Evolutionary conservation across 1,140 invertebrate species (phyloP), one percentile per base, ranked within the genome.

Genomic region (Oncopodura yosiiana): DNA sequence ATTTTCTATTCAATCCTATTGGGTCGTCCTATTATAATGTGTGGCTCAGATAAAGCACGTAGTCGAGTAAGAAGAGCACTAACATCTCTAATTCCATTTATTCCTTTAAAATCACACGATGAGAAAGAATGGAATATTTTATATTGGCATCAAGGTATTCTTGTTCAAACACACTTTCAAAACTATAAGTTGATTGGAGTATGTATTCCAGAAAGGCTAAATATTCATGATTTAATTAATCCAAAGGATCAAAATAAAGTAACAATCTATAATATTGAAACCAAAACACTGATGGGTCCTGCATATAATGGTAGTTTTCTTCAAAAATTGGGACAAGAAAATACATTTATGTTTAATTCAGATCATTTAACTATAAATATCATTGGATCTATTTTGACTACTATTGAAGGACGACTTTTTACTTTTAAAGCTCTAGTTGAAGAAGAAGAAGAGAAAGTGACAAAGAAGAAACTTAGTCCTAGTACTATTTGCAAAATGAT

Each of bases 111-210:
- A 18, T 30, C 23, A 14, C 42, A 24, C 5, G n/a, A 29, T 3
- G 27, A 53, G 2, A 53, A 39, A 49, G 41, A 19, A 38, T 64
- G 52, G 54, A 60, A 58, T 39, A 8, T 64, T 18, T 42, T 64
- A 1, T 24, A 58, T 5, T 67, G 66, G 66, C 66, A 67, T 30
- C 49, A 56, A 42, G 66, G 66, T 21, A 66, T 66, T 32, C 43
- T 67, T 12, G 58, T 66, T 0, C 38, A 52, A 24, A 45, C 57
- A 1, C 65, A 67, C 53, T 44, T 66, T 24, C 34, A 56, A 18
- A 43, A 55, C 39, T 59, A 57, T 38, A 60, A 65, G 42, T 24
- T 67, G 12, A 66, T 67, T 36, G 66, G 66, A 14, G 41, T 67
- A 9, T 66, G 65, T 24, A 62, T 67, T 29, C 66, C 66, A 4